Conservation (phyloP, 2,113 vertebrate species). For the Malaclemys terrapin region DNA sequence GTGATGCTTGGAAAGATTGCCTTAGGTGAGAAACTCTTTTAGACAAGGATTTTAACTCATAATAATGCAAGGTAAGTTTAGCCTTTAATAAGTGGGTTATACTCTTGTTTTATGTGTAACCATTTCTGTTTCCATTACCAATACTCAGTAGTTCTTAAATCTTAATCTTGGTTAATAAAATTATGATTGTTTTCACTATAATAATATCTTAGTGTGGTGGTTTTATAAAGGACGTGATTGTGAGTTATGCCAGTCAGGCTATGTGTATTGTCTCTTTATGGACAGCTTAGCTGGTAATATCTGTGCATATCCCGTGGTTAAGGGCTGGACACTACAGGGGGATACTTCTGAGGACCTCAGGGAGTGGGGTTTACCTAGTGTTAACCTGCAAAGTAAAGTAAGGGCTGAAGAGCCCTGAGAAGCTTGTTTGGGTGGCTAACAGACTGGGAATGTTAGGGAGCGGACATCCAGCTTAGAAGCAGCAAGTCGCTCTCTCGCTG, state of each 20-base stretch:
- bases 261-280: neutral
- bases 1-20: neutral
- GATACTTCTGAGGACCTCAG: neutral
- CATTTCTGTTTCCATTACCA: neutral
- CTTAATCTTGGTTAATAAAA: neutral
- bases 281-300: neutral
- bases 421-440: neutral
- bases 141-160: neutral
- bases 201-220: neutral
- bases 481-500: neutral
- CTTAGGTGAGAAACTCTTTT: neutral
- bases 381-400: neutral
- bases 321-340: neutral
- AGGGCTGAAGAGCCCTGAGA: neutral
- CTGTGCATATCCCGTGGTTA: neutral
- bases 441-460: neutral
- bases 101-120: neutral
- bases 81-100: neutral
- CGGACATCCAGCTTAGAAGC: neutral
- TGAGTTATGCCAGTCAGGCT: neutral
- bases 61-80: neutral
- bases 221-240: neutral
- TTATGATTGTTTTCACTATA: neutral
- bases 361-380: neutral
- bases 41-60: neutral